phyloP scores from a whole-genome alignment of 2,113 vertebrate genomes.

The Illadopsis cleaveri region DNA sequence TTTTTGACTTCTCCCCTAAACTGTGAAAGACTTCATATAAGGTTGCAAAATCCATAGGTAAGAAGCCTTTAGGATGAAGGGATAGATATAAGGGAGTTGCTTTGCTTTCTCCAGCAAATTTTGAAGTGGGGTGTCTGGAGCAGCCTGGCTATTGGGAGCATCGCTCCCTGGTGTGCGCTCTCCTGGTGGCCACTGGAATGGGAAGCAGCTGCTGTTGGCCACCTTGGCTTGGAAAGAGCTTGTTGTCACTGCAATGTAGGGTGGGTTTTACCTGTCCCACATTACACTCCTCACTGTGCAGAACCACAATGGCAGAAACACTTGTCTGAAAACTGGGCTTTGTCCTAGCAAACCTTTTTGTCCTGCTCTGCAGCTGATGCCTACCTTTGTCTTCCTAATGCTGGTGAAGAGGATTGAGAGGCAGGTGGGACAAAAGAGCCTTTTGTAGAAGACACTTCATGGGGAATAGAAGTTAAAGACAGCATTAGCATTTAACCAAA shows the following conservation, averaged over 20 bases:
- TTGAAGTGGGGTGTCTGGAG: neutral
- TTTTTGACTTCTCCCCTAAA: neutral
- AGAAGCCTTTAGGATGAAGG: neutral
- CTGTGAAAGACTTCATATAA: neutral
- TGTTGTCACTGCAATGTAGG: neutral
- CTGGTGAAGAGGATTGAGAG: neutral
- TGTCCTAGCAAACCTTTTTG: neutral
- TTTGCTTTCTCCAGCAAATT: neutral
- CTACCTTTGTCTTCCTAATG: neutral
- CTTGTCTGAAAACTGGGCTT: neutral
- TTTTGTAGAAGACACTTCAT: neutral
- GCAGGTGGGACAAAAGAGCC: neutral
- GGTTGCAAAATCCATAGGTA: neutral
- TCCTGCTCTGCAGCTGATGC: too few relatives aligned
- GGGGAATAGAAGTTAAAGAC: neutral
- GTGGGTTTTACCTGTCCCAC: neutral
- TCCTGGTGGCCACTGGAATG: neutral
- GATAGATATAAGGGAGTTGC: too few relatives aligned
- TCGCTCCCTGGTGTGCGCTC: accelerated
- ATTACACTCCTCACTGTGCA: accelerated
- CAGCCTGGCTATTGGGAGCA: accelerated
- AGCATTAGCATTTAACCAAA: neutral
- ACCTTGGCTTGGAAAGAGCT: neutral
- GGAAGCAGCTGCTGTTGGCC: neutral
- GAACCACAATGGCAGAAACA: neutral